phyloP scores from a whole-genome alignment of 2,113 vertebrate genomes.

The Toxostoma redivivum region DNA sequence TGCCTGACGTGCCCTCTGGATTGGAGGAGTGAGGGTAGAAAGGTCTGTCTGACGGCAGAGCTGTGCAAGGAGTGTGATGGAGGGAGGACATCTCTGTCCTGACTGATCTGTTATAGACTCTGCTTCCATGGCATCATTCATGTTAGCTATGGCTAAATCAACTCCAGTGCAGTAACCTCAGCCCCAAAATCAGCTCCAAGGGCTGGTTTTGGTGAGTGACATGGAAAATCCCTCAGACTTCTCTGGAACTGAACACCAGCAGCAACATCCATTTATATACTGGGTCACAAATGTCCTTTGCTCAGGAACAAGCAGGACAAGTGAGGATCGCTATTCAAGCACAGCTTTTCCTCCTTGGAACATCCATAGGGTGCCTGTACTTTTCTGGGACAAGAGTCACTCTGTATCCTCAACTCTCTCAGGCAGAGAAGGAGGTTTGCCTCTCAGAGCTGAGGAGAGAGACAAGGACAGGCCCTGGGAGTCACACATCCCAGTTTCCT shows the following conservation, averaged over 20 bases:
- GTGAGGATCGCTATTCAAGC: background rate
- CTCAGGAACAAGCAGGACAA: background rate
- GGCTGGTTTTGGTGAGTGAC: background rate
- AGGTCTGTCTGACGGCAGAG: background rate
- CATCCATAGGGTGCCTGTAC: background rate
- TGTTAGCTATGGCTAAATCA: accelerated
- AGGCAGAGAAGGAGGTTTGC: background rate
- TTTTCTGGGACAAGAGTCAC: background rate
- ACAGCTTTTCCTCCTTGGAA: background rate
- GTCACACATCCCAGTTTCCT: background rate
- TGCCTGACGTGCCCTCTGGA: background rate
- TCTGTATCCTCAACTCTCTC: background rate
- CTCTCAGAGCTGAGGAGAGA: background rate
- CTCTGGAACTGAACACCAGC: background rate
- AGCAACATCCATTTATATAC: background rate
- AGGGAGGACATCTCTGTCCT: background rate
- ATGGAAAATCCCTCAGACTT: background rate
- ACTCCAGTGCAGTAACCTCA: background rate
- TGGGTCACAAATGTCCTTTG: background rate
- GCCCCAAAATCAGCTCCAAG: background rate
- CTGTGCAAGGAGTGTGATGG: background rate
- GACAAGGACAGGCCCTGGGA: background rate
- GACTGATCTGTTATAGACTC: background rate
- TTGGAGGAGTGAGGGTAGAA: background rate
- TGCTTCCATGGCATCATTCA: background rate